phyloP scores from a whole-genome alignment of 1,140 invertebrate genomes.

The Drosophila rhopaloa region DNA sequence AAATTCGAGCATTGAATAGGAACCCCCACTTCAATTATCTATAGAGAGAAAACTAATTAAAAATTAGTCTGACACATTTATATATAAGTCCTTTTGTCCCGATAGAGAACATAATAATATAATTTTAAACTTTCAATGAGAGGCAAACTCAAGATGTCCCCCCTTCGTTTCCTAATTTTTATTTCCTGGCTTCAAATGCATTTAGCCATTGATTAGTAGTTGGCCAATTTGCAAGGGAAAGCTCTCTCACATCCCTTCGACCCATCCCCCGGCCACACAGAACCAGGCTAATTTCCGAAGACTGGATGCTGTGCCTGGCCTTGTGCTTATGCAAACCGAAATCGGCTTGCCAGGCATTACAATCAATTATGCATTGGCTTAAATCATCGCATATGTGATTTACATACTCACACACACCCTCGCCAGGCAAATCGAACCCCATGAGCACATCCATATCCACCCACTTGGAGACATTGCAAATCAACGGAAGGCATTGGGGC shows the following conservation, averaged over 20 bases:
- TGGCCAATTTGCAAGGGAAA: slow-evolving; percentile 1
- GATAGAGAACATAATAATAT: too few relatives aligned
- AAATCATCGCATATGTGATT: slow-evolving; percentile 9
- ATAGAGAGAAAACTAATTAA: too few relatives aligned
- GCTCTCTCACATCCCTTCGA: not conserved
- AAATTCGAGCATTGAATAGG: too few relatives aligned
- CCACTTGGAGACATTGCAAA: slow-evolving; percentile 1
- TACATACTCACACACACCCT: slow-evolving; percentile 11
- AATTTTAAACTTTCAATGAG: too few relatives aligned
- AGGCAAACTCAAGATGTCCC: too few relatives aligned
- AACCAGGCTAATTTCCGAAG: slow-evolving; percentile 7
- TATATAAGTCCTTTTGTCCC: too few relatives aligned
- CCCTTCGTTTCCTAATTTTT: not conserved
- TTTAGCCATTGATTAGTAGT: not conserved
- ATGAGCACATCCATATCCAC: not conserved
- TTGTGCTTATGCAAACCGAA: slow-evolving; percentile 22
- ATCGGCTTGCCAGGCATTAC: slow-evolving; percentile 16
- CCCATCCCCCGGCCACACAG: slow-evolving; percentile 14
- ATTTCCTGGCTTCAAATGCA: not conserved
- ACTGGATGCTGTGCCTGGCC: slow-evolving; percentile 2
- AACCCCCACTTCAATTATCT: too few relatives aligned
- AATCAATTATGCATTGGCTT: slow-evolving; percentile 29
- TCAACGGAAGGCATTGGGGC: slow-evolving; percentile 9
- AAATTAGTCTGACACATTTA: too few relatives aligned
- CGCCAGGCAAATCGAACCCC: too few relatives aligned